Evolutionary conservation across 2,797 vertebrate genomes (phyloP).

Genomic region (Karalla daura): DNA sequence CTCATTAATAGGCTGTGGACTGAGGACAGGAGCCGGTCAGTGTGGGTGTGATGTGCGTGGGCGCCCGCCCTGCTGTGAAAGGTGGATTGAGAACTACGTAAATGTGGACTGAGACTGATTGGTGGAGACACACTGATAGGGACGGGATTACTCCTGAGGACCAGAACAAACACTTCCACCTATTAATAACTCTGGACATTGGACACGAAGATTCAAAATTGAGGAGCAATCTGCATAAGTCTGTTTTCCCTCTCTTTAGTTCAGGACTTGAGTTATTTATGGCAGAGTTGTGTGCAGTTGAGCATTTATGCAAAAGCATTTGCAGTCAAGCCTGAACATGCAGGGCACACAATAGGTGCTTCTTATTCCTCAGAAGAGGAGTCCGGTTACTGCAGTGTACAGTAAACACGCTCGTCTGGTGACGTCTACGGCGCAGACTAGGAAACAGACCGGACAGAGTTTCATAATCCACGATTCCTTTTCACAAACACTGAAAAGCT

Average conservation of each 20-base stretch:
- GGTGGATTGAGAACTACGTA: background rate
- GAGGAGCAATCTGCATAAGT: too few species aligned
- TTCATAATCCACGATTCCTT: background rate
- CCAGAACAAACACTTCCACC: background rate
- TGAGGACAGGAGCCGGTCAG: background rate
- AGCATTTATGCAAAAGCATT: too few species aligned
- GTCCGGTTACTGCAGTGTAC: slow-evolving; percentile 42
- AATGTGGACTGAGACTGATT: slow-evolving; percentile 34
- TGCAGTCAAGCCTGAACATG: slow-evolving; percentile 34
- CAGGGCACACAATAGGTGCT: background rate
- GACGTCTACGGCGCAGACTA: background rate
- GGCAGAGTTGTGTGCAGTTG: background rate
- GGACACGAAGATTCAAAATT: too few species aligned
- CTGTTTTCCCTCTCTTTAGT: background rate
- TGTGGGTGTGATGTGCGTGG: background rate
- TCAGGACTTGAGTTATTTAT: slow-evolving; percentile 1
- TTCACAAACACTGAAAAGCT: background rate
- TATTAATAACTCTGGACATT: too few species aligned
- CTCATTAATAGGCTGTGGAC: slow-evolving; percentile 25
- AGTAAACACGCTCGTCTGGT: slow-evolving; percentile 31
- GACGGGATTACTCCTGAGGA: slow-evolving; percentile 22
- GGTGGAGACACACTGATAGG: slow-evolving; percentile 27
- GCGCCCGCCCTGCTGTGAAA: background rate
- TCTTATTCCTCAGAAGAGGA: slow-evolving; percentile 17
- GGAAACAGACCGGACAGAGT: background rate